Evolutionary conservation across 2,888 invertebrate genomes (phyloP), one percentile per base, ranked within the genome.

Genomic region (Drosophila helvetica): DNA sequence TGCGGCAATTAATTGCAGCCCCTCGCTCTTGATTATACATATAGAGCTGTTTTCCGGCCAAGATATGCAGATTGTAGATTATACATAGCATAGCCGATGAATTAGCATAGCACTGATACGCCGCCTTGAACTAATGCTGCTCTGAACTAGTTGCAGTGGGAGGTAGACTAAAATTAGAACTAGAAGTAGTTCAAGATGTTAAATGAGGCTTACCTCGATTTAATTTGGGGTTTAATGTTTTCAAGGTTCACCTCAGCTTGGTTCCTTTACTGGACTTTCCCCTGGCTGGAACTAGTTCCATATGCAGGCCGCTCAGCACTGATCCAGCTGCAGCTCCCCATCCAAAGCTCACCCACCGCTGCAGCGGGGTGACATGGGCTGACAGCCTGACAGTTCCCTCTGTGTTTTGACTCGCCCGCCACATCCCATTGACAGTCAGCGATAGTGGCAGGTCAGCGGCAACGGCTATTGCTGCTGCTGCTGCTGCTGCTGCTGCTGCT

Each of bases 371-470:
- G 83, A 81, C 83, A 82, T 55, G 63, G 61, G 43, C 54, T 64
- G 67, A 73, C 74, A 57, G 62, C 27, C 25, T 67, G 71, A 70
- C 78, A 76, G 66, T 66, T 48, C 54, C 45, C 63, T 56, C 58
- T 60, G 77, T 77, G 66, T 64, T 71, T 65, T 53, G 85, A 75
- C 87, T 77, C 65, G 77, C 68, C 72, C 74, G 57, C 62, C 65
- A 65, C 64, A 71, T 56, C 75, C 77, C 79, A 81, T 79, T 84
- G 87, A 83, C 77, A 79, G 79, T 74, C 87, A 71, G 68, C 74
- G 85, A 79, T 85, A 79, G 53, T 75, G 77, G 68, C 74, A 74
- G 67, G 45, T 72, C 72, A 64, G 62, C 62, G 27, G 27, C 27
- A 27, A 55, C 38, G 70, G 56, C 61, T 43, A 59, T 10, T 8